phyloP scores from a whole-genome alignment of 2,113 vertebrate genomes.

The Tetrao urogallus region DNA sequence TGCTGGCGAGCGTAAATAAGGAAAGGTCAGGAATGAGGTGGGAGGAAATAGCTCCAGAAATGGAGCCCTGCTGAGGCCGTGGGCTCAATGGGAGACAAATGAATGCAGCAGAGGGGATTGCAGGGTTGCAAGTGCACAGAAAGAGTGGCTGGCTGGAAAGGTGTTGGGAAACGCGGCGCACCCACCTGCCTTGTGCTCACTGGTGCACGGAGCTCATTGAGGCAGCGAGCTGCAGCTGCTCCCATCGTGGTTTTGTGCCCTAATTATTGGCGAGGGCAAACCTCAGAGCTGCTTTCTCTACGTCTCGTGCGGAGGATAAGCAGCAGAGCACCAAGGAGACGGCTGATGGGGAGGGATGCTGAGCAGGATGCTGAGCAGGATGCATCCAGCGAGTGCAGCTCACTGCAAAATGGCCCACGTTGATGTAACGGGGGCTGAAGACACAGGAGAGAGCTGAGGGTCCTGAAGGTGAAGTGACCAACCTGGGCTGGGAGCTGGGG shows the following conservation, averaged over 20 bases:
- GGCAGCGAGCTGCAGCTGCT: background rate
- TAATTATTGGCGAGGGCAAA: background rate
- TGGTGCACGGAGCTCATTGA: too few relatives aligned
- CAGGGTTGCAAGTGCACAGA: background rate
- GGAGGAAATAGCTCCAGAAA: background rate
- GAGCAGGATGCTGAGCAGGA: background rate
- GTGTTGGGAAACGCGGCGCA: background rate
- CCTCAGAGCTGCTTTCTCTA: background rate
- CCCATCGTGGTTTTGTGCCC: background rate
- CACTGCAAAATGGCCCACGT: background rate
- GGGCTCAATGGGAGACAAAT: background rate
- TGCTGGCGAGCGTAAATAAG: background rate
- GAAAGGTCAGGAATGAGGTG: background rate
- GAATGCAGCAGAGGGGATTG: background rate
- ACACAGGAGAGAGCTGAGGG: background rate
- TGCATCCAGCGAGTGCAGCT: background rate
- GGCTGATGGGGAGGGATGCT: background rate
- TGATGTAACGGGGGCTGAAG: background rate
- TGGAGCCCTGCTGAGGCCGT: background rate
- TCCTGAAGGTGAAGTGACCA: background rate
- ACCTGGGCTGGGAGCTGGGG: background rate
- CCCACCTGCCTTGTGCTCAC: background rate
- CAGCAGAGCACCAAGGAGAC: background rate
- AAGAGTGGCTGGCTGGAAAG: background rate
- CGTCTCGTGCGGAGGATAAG: background rate